phyloP scores from a whole-genome alignment of 2,113 vertebrate genomes.

The Pardalotus punctatus region DNA sequence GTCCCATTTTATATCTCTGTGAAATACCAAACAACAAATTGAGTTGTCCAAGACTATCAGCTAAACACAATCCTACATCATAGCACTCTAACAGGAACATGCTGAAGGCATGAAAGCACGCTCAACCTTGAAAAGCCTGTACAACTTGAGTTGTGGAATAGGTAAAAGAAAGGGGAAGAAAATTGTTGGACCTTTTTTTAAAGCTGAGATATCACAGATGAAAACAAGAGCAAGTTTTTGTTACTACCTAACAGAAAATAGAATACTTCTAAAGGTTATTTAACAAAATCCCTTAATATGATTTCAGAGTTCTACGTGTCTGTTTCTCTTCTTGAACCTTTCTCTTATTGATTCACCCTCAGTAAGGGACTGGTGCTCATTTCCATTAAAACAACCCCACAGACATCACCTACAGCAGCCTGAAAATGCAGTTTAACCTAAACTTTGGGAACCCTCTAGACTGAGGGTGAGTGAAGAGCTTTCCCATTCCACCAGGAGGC shows the following conservation, averaged over 20 bases:
- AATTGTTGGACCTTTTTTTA: background rate
- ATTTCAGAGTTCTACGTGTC: background rate
- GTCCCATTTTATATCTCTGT: background rate
- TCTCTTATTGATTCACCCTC: background rate
- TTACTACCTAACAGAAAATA: background rate
- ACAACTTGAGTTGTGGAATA: background rate
- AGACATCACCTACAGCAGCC: background rate
- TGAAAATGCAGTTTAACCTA: background rate
- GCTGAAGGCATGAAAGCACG: background rate
- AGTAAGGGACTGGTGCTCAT: background rate
- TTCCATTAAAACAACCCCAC: background rate
- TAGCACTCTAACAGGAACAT: background rate
- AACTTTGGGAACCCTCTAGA: background rate
- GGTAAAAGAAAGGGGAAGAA: background rate
- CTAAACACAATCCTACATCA: background rate
- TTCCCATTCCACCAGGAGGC: background rate
- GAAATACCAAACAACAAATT: background rate
- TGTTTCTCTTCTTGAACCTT: background rate
- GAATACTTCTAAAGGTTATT: background rate
- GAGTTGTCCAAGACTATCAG: background rate
- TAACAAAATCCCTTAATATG: rapidly evolving
- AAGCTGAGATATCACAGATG: background rate
- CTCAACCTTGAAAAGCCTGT: background rate
- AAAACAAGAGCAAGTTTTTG: background rate
- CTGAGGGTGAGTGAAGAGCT: background rate